Base-by-base conservation (phyloP, 2,888 invertebrate genomes). In the Hyposoter dolosus region DNA sequence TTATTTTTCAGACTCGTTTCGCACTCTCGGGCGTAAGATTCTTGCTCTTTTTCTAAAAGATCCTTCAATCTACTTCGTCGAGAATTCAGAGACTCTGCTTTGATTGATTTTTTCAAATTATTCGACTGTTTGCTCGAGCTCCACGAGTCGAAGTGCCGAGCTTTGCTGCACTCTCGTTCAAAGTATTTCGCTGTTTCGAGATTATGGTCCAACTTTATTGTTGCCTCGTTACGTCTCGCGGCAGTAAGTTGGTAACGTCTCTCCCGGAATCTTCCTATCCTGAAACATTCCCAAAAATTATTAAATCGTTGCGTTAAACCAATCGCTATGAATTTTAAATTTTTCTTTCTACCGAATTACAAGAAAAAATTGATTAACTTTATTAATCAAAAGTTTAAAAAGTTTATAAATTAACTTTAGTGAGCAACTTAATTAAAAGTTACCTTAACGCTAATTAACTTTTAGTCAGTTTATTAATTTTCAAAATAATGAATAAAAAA, bases 161-260 rank as follows among this genome's bases (percentile, higher is more conserved):
- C 91, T 79, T 90, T 90, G 77, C 82, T 90, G 68, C 89, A 89
- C 82, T 93, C 91, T 5, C 92, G 91, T 74, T 93, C 92, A 77
- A 93, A 93, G 87, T 93, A 94, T 71, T 82, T 90, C 2, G 93
- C 93, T 7, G 91, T 91, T 81, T 90, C 89, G 50, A 88, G 89
- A 83, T 93, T 91, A 77, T 90, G 90, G 76, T 92, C 90, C 68
- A 90, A 88, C 88, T 90, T 92, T n/a, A 88, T 85, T 43, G 82
- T 85, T 3, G 89, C 90, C 76, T 92, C 91, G 90, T 93, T 92
- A 53, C 92, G 91, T 84, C 90, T 92, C 75, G 93, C 93, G 1
- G 93, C 93, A n/a, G 91, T 91, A 45, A 90, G 85, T 86, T 93
- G 94, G 87, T 94, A 92, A 76, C 92, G 91, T 77, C 87, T 90